Conservation (phyloP, 2,888 invertebrate genomes). For the Monoplex corrugatus region DNA sequence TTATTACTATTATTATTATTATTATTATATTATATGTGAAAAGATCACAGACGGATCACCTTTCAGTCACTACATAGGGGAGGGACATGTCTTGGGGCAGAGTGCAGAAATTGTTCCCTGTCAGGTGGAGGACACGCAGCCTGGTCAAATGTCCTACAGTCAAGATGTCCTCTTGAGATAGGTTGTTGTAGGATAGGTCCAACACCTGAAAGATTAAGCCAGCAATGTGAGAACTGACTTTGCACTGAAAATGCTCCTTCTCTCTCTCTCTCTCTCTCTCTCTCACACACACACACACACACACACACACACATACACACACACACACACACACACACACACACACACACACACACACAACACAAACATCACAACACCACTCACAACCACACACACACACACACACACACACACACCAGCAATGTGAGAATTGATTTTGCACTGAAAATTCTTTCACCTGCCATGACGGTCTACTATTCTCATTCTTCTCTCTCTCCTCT, state of each 20-base stretch:
- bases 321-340: neutral
- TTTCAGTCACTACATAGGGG: slow-evolving; percentile 68
- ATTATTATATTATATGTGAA: too few relatives aligned
- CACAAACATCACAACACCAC: neutral
- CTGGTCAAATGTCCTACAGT: slow-evolving; percentile 75
- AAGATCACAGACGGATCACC: neutral
- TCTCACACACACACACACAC: neutral
- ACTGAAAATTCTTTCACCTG: too few relatives aligned
- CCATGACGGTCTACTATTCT: too few relatives aligned
- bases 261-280: too few relatives aligned
- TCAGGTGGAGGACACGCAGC: slow-evolving; percentile 77
- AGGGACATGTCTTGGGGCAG: slow-evolving; percentile 77
- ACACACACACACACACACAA: neutral
- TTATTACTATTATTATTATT: neutral
- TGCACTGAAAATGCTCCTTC: neutral
- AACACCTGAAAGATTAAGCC: slow-evolving; percentile 69
- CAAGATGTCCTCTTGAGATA: slow-evolving; percentile 77
- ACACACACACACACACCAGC: too few relatives aligned
- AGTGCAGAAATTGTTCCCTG: slow-evolving; percentile 76
- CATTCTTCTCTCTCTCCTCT: too few relatives aligned
- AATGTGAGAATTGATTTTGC: too few relatives aligned
- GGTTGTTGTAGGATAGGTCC: slow-evolving; percentile 81
- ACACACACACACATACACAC: neutral
- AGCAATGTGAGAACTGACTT: neutral
- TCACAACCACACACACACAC: too few relatives aligned